Evolutionary conservation across 2,797 vertebrate genomes (phyloP).

Genomic region (Phataginus tricuspis): DNA sequence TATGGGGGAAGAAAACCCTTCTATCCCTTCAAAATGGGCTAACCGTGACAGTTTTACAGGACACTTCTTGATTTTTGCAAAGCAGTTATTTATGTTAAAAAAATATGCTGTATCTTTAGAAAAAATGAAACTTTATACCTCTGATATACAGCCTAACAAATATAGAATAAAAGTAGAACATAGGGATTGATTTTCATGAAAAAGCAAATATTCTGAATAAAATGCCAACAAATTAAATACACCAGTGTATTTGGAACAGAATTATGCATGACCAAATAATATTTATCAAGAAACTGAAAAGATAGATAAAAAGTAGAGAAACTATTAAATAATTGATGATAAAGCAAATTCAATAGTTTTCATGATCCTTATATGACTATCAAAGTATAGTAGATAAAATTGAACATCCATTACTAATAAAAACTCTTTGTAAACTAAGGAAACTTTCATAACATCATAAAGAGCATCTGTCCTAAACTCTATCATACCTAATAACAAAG

Average conservation of each 20-base stretch:
- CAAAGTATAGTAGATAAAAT: neutral
- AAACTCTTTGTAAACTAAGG: neutral
- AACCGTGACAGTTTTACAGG: neutral
- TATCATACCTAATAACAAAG: neutral
- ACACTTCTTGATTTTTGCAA: neutral
- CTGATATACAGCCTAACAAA: neutral
- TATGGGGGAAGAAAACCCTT: neutral
- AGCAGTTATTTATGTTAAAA: neutral
- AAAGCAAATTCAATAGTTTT: neutral
- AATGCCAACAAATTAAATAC: neutral
- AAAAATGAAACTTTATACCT: neutral
- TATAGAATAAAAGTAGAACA: neutral
- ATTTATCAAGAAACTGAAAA: neutral
- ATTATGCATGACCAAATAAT: neutral
- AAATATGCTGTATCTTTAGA: neutral
- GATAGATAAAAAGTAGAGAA: neutral
- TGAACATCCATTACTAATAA: neutral
- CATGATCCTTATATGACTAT: neutral
- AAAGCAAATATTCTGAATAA: neutral
- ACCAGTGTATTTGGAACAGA: neutral
- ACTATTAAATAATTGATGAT: neutral
- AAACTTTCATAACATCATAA: neutral
- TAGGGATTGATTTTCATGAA: neutral
- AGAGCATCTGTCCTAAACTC: neutral
- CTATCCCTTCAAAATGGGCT: neutral